These are phyloP conservation scores for Rostratula benghalensis DNA, from an alignment of 2,113 vertebrate species.

Conservation along the genomic window DNA sequence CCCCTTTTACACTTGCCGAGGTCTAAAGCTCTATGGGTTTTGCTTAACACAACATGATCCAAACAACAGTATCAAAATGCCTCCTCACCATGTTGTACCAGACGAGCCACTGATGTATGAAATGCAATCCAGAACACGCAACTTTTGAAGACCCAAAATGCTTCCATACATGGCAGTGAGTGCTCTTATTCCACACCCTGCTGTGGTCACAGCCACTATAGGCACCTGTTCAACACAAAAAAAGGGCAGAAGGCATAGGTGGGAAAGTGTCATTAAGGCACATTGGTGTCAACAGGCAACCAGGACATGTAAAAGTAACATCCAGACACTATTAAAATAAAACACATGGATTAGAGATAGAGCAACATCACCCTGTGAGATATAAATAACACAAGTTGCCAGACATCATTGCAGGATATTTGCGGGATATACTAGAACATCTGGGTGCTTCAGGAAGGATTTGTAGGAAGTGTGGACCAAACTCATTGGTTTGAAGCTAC, in stretches of 20 bases:
- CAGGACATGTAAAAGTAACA: neutral
- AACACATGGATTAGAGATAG: neutral
- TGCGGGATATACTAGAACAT: neutral
- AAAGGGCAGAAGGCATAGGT: neutral
- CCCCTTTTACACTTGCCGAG: accelerated
- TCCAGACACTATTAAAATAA: neutral
- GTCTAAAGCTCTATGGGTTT: neutral
- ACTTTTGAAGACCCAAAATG: conserved; percentile 81
- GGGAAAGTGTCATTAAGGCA: neutral
- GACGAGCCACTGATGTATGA: conserved; percentile 86
- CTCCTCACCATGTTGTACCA: conserved; percentile 88
- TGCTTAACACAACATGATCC: neutral
- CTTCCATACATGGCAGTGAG: conserved; percentile 82
- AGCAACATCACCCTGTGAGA: neutral
- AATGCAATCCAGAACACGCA: conserved; percentile 80
- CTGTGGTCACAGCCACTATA: conserved; percentile 81
- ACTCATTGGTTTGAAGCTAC: neutral
- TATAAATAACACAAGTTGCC: neutral
- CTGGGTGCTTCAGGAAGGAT: neutral
- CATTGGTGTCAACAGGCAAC: neutral
- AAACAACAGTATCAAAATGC: neutral
- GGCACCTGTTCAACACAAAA: conserved; percentile 78
- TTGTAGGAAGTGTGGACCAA: neutral
- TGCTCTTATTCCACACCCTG: conserved; percentile 85
- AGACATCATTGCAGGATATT: neutral